phyloP scores from a whole-genome alignment of 1,140 invertebrate genomes.

The Spodoptera frugiperda region DNA sequence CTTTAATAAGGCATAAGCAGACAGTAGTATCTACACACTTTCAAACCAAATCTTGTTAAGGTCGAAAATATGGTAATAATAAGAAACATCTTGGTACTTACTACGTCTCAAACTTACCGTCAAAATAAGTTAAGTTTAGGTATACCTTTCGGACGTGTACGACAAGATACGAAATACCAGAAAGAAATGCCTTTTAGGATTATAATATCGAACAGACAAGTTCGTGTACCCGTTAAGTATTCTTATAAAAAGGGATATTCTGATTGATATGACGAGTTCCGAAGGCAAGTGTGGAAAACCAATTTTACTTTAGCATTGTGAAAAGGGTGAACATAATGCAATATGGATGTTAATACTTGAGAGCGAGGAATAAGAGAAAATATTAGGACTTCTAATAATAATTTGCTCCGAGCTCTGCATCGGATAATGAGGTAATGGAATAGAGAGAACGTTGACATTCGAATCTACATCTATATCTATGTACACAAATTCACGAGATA shows the following conservation, averaged over 20 bases:
- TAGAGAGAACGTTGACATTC: slow-evolving; percentile 56
- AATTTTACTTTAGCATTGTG: slow-evolving; percentile 3
- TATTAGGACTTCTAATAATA: background rate
- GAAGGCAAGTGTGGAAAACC: background rate
- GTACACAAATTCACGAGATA: slow-evolving; percentile 68
- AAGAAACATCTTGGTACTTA: too few species aligned
- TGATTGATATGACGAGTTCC: slow-evolving; percentile 4
- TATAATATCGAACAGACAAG: too few species aligned
- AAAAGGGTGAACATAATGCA: slow-evolving; percentile 4
- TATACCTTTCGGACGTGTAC: too few species aligned
- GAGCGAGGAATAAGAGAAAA: background rate
- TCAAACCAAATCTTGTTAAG: too few species aligned
- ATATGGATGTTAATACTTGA: slow-evolving; percentile 2
- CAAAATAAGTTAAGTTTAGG: too few species aligned
- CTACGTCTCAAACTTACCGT: too few species aligned
- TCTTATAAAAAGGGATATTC: background rate
- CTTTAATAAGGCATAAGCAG: too few species aligned
- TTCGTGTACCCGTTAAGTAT: background rate
- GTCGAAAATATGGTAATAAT: too few species aligned
- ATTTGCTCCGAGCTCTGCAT: background rate
- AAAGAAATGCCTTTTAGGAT: too few species aligned
- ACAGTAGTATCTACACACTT: too few species aligned
- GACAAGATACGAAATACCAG: too few species aligned
- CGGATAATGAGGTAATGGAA: slow-evolving; percentile 49
- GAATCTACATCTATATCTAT: slow-evolving; percentile 50